These are phyloP conservation scores for Dicranocentrus wangi DNA, from an alignment of 2,888 invertebrate species.

Conservation along the genomic window DNA sequence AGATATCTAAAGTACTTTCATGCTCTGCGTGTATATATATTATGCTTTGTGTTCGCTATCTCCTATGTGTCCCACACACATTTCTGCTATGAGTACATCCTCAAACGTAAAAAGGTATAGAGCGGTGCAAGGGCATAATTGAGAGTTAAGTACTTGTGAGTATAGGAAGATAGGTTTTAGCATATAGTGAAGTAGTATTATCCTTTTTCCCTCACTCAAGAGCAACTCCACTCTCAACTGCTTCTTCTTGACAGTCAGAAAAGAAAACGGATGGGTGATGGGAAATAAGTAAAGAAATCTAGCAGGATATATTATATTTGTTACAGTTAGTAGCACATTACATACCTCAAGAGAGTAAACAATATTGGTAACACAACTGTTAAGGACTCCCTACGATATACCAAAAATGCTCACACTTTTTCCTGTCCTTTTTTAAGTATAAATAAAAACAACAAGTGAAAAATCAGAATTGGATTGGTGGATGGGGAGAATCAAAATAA, in stretches of 20 bases:
- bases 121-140: not conserved
- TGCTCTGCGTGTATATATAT: no score
- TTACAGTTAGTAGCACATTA: slow-evolving; percentile 58
- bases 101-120: not conserved
- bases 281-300: slow-evolving; percentile 53
- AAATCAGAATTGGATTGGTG: not conserved
- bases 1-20: not conserved
- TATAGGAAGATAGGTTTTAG: not conserved
- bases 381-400: not conserved
- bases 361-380: slow-evolving; percentile 26
- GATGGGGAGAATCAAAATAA: not conserved
- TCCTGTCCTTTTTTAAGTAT: no score
- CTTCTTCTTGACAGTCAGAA: slow-evolving; percentile 25
- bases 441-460: not conserved
- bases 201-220: slow-evolving; percentile 40
- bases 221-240: slow-evolving; percentile 24
- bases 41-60: no score
- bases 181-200: slow-evolving; percentile 27
- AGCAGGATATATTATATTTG: slow-evolving; percentile 39
- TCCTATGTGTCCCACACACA: no score
- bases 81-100: no score
- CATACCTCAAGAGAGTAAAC: slow-evolving; percentile 56
- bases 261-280: slow-evolving; percentile 55
- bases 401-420: not conserved
- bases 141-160: not conserved